Evolutionary conservation across 2,113 vertebrate species (phyloP).

Genomic region (Panthera uncia): DNA sequence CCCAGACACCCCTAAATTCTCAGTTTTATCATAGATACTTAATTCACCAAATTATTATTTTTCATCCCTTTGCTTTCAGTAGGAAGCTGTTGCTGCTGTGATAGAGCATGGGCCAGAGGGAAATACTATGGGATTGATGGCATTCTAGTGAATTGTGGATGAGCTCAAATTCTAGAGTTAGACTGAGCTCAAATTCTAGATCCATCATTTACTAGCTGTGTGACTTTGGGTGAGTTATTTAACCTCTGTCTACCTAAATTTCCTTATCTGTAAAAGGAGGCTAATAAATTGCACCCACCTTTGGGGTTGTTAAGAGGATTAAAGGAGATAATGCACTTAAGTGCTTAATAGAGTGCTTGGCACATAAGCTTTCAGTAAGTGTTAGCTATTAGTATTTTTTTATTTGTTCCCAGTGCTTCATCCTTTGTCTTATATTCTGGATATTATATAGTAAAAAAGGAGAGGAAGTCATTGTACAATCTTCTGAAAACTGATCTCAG

Average conservation of each 20-base stretch:
- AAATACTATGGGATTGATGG: not conserved
- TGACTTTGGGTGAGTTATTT: not conserved
- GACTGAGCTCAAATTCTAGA: not conserved
- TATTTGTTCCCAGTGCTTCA: not conserved
- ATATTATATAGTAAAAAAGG: not conserved
- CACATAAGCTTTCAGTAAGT: not conserved
- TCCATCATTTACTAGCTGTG: not conserved
- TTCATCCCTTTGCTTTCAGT: not conserved
- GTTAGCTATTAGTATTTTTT: constrained; percentile 6
- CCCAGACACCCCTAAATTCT: not conserved
- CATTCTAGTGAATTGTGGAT: not conserved
- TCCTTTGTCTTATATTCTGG: not conserved
- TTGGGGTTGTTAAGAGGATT: not conserved
- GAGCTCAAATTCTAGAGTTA: not conserved
- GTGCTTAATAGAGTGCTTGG: not conserved
- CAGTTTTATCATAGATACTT: not conserved
- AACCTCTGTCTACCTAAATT: not conserved
- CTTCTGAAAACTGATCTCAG: not conserved
- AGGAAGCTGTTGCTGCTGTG: not conserved
- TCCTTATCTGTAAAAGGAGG: not conserved
- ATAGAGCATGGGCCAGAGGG: not conserved
- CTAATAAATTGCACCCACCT: not conserved
- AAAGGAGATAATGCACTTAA: not conserved
- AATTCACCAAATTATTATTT: not conserved
- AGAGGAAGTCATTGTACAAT: not conserved